phyloP scores from a whole-genome alignment of 2,797 vertebrate genomes.

The Myotis myotis region DNA sequence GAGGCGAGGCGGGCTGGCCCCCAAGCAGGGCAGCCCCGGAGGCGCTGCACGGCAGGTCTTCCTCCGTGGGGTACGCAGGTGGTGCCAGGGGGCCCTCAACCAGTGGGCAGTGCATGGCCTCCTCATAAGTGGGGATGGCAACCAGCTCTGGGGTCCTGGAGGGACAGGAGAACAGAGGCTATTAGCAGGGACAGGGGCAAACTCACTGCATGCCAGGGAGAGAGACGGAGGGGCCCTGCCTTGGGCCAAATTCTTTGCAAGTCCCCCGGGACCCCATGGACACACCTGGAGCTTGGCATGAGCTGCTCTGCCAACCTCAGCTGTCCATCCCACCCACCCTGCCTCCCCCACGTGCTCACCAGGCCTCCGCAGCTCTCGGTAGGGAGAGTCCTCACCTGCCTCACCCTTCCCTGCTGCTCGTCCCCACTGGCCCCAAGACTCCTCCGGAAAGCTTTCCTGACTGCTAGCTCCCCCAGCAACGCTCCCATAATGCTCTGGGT shows the following conservation, averaged over 20 bases:
- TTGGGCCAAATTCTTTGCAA: fast-evolving
- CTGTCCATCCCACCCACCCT: neutral
- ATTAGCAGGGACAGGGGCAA: neutral
- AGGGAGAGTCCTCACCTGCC: neutral
- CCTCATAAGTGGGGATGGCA: conserved; percentile 79
- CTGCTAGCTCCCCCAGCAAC: neutral
- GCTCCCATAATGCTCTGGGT: neutral
- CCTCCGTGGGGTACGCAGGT: conserved; percentile 82
- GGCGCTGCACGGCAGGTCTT: conserved; percentile 49
- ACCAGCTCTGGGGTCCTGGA: conserved; percentile 83
- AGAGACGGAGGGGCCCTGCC: neutral
- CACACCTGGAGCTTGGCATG: neutral
- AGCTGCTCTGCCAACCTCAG: neutral
- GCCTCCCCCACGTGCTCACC: neutral
- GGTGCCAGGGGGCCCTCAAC: conserved; percentile 86
- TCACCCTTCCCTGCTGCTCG: neutral
- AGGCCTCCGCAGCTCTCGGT: neutral
- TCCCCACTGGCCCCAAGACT: neutral
- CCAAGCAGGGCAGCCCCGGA: conserved; percentile 71
- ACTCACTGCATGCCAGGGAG: neutral
- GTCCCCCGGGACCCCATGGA: fast-evolving
- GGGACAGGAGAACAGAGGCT: conserved; percentile 44
- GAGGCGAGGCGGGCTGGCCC: conserved; percentile 48
- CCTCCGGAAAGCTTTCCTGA: neutral
- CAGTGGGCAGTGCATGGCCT: conserved; percentile 76